These are phyloP conservation scores for Acipenser transmontanus DNA, from an alignment of 2,797 vertebrate genomes.

Conservation along the genomic window DNA sequence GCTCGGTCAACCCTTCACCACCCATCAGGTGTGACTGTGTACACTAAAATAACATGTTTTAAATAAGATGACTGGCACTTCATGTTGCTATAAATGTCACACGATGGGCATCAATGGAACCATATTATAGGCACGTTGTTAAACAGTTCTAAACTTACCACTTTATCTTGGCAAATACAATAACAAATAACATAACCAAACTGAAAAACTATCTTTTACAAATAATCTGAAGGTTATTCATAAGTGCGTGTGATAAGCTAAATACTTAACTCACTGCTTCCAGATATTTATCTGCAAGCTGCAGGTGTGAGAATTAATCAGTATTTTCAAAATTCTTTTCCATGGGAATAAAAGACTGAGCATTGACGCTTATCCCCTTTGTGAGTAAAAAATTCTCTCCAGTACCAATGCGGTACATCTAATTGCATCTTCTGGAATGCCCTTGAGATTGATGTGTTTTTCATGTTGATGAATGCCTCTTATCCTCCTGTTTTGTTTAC, in stretches of 20 bases:
- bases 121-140: no score
- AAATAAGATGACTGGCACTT: no score
- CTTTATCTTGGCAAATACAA: no score
- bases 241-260: neutral
- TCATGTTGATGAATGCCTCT: neutral
- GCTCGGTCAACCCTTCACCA: no score
- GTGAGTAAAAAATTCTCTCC: no score
- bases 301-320: slow-evolving; percentile 6
- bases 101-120: no score
- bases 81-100: no score
- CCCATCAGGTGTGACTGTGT: no score
- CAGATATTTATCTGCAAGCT: neutral
- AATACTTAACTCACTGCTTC: neutral
- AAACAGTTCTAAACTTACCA: no score
- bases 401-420: neutral
- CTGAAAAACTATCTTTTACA: no score
- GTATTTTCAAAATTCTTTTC: slow-evolving; percentile 2
- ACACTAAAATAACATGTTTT: no score
- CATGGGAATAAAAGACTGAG: neutral
- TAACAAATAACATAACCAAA: no score
- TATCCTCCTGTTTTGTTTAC: neutral
- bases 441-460: neutral
- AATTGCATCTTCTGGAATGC: neutral
- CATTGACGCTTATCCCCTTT: neutral
- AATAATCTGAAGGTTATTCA: neutral